These are phyloP conservation scores for Premnoplex brunnescens DNA, from an alignment of 2,797 vertebrate genomes.

Conservation along the genomic window DNA sequence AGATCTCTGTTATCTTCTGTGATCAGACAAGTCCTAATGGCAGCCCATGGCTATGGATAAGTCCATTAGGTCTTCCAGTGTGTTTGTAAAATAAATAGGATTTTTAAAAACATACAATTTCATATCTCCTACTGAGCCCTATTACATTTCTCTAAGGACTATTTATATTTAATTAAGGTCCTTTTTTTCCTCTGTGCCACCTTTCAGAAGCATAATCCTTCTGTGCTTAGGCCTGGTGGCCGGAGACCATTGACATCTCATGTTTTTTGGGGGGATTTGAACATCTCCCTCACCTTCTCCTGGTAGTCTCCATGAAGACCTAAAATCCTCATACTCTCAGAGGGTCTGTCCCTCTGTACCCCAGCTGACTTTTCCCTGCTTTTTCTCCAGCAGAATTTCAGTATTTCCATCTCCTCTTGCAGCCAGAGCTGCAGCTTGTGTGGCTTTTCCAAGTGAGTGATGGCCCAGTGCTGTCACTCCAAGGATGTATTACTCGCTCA, in stretches of 20 bases:
- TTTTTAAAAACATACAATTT: not conserved
- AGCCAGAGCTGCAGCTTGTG: not conserved
- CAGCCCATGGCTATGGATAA: not conserved
- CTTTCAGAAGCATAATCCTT: not conserved
- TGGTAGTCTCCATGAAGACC: not conserved
- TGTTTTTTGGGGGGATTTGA: not conserved
- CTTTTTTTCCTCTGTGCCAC: not conserved
- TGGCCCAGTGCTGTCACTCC: not conserved
- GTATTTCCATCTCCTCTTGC: not conserved
- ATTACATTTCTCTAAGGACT: not conserved
- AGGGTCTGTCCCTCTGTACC: not conserved
- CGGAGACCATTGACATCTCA: rapidly evolving
- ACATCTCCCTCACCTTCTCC: not conserved
- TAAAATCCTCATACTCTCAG: not conserved
- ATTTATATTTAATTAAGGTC: not conserved
- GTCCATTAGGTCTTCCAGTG: not conserved
- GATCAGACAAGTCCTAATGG: not conserved
- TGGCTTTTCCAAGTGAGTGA: constrained; percentile 37
- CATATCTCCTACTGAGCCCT: not conserved
- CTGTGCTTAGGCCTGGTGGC: not conserved
- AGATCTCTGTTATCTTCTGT: not conserved
- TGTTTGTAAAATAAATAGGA: not conserved
- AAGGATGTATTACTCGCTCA: constrained; percentile 8
- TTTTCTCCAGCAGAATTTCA: not conserved
- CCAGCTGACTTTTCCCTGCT: not conserved